Base-by-base conservation (phyloP, 1,140 invertebrate species). In the Lepidurus apus region DNA sequence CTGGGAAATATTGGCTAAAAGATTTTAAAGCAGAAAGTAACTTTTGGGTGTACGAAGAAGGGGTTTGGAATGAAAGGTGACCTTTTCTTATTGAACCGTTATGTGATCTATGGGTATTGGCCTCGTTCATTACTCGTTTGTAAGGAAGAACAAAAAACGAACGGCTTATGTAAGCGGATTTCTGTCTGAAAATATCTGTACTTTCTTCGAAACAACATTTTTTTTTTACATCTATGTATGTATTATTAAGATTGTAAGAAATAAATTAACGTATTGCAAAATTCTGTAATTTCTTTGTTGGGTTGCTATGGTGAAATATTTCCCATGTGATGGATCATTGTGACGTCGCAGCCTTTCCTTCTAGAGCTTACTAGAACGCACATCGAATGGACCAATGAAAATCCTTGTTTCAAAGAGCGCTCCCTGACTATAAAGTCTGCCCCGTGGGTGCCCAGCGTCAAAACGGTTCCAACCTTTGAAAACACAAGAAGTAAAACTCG, bases 11-110 rank as follows among this genome's bases (percentile, higher is more conserved):
- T 21, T 65, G 53, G 8, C n/a, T 21, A 1, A 21, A 65, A 65
- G 17, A n/a, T 13, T 4, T 65, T 65, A 65, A 65, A 34, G 34
- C 53, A 65, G 21, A 21, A 65, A 65, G 53, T 65, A 43, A 43
- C 7, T 0, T 80, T 73, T 73, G n/a, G 65, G 42, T 74, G 74
- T n/a, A 44, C n/a, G n/a, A 21, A 79, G 34, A 47, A 53, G 34
- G 42, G 17, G 24, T 42, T 43, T n/a, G 34, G 7, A 21, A 74
- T 1, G 24, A 42, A 42, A 34, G 42, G 21, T 79, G 65, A 34
- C 34, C 21, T 77, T 79, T 43, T 77, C 45, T 7, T 26, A 45
- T 34, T 42, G 42, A 21, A 9, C 43, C 34, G 42, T 65, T 78
- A 76, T 44, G 11, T 13, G 8, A 79, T 26, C n/a, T 3, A 43